Evolutionary conservation across 2,113 vertebrate species (phyloP), one percentile per base, ranked within the genome.

Genomic region (Bujurquina vittata): DNA sequence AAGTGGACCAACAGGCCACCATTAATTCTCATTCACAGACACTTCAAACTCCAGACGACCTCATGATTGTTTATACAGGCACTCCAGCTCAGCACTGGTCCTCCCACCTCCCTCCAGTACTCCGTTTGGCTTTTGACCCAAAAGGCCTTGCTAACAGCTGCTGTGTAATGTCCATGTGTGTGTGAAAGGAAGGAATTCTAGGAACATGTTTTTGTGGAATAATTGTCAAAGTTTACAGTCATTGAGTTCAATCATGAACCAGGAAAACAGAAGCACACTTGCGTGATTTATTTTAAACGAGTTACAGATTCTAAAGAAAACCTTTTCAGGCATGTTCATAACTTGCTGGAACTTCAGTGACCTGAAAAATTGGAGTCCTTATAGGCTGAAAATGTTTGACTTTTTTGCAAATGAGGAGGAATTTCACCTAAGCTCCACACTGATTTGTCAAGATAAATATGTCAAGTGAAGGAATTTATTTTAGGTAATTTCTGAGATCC

Each of bases 41-140:
- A 92, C 90, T 84, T 87, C 86, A 89, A 92, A 93, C 94, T 94
- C 92, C 80, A 86, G 62, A 75, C 20, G 86, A 94, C 92, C 93
- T 85, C 23, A 7, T 18, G 20, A 46, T 87, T 94, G 93, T 95
- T 94, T 95, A 94, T 79, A 82, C 82, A 92, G 81, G 84, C 90
- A 57, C 87, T 93, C 79, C 83, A 92, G 90, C 90, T 86, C 62
- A 86, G 85, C 81, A 63, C 86, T 77, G 77, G 77, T 87, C 61
- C 86, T 77, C 85, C 83, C 76, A 15, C 67, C 78, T 79, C 84
- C 37, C 75, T 80, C 85, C 89, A 88, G 87, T 90, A 85, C 81
- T 57, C 56, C 14, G 17, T 62, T 23, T 49, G 14, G 84, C 83
- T 80, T 90, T 79, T 92, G 89, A 91, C 89, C 90, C 80, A 59